phyloP scores from a whole-genome alignment of 2,113 vertebrate genomes.

The Arenaria interpres region DNA sequence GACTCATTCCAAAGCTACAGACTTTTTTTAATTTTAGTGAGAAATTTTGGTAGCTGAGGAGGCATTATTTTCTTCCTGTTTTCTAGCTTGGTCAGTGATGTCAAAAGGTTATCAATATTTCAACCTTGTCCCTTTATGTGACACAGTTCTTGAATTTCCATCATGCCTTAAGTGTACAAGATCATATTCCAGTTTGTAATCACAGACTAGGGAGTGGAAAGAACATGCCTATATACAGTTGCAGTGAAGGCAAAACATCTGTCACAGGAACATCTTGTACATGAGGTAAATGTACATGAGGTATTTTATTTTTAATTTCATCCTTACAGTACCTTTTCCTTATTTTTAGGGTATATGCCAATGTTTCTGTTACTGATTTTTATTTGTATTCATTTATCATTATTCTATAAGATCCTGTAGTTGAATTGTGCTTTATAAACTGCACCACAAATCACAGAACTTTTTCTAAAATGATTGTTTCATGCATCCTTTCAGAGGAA shows the following conservation, averaged over 20 bases:
- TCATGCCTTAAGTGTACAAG: neutral
- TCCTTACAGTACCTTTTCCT: neutral
- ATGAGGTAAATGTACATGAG: neutral
- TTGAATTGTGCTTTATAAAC: neutral
- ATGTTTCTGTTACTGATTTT: neutral
- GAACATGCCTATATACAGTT: neutral
- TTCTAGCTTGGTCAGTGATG: neutral
- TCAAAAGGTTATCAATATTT: constrained; percentile 16
- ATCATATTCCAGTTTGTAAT: constrained; percentile 30
- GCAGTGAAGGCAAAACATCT: neutral
- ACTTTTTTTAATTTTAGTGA: neutral
- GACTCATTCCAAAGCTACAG: neutral
- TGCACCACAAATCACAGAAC: neutral
- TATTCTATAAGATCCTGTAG: neutral
- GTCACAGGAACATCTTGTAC: neutral
- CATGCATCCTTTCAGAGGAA: neutral
- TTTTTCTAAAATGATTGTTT: neutral
- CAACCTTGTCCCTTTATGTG: constrained; percentile 9
- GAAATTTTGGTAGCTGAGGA: neutral
- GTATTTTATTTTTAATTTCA: neutral
- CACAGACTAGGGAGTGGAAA: constrained; percentile 16
- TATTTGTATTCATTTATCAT: neutral
- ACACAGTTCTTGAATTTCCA: constrained; percentile 27
- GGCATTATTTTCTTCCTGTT: neutral
- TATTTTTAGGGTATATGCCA: neutral